Evolutionary conservation across 2,888 invertebrate genomes (phyloP).

Genomic region (Netelia melanura): DNA sequence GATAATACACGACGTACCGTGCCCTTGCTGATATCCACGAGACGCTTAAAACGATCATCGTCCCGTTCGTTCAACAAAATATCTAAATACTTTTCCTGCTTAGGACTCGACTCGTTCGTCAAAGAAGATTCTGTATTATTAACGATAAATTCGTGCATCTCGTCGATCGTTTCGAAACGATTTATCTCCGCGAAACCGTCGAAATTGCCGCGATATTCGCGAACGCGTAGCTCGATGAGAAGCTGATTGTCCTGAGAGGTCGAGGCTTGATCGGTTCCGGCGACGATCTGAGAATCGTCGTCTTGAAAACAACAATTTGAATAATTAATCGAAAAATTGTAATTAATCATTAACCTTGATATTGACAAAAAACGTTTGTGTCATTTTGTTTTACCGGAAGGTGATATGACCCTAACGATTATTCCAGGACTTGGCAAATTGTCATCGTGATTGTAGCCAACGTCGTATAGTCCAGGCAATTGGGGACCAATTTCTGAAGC

Average conservation of each 20-base stretch:
- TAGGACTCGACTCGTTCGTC: conserved; percentile 42
- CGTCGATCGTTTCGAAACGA: conserved; percentile 68
- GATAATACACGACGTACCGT: conserved; percentile 68
- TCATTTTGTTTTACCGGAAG: conserved; percentile 52
- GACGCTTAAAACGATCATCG: conserved; percentile 67
- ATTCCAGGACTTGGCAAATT: conserved; percentile 57
- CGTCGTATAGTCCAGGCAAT: conserved; percentile 58
- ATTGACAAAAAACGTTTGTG: background rate
- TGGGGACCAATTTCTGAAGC: conserved; percentile 60
- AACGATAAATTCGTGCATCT: conserved; percentile 71
- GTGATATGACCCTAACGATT: conserved; percentile 60
- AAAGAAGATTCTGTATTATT: conserved; percentile 56
- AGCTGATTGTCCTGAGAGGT: conserved; percentile 52
- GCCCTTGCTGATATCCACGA: conserved; percentile 64
- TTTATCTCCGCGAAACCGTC: conserved; percentile 71
- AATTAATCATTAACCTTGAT: background rate
- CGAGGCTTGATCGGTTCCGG: conserved; percentile 3
- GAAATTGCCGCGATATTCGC: conserved; percentile 71
- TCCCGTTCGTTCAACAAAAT: conserved; percentile 69
- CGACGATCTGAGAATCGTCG: conserved; percentile 35
- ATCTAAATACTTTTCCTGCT: conserved; percentile 67
- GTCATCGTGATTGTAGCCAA: conserved; percentile 49
- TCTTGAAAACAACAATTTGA: conserved; percentile 35
- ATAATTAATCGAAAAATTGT: background rate
- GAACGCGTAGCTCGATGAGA: conserved; percentile 59